Evolutionary conservation across 2,888 invertebrate species (phyloP).

Genomic region (Trypoxylon attenuatum): DNA sequence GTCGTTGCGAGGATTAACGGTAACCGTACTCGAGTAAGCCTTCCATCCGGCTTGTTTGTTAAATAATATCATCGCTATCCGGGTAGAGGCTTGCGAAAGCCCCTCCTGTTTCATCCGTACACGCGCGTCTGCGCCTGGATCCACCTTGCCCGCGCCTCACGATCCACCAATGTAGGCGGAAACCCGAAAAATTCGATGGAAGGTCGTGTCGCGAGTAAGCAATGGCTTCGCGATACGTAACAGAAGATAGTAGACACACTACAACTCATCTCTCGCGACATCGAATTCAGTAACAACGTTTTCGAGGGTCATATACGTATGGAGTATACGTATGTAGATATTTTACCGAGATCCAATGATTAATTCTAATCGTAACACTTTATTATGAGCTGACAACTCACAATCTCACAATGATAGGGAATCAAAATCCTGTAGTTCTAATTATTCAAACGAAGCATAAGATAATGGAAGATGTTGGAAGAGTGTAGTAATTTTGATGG

Average conservation of each 20-base stretch:
- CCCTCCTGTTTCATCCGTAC: constrained; percentile 26
- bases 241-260: not conserved
- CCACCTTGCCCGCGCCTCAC: not conserved
- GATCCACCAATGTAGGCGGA: not conserved
- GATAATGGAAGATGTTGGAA: no score
- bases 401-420: no score
- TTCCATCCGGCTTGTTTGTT: constrained; percentile 73
- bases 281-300: not conserved
- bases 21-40: constrained; percentile 69
- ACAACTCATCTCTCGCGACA: not conserved
- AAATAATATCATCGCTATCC: constrained; percentile 70
- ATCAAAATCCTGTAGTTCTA: no score
- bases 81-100: constrained; percentile 39
- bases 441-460: no score
- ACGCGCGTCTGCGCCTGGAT: not conserved
- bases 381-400: no score
- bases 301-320: no score
- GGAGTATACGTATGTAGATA: no score
- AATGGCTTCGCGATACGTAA: not conserved
- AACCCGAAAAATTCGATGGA: not conserved
- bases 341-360: no score
- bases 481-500: no score
- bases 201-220: not conserved
- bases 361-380: no score
- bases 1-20: constrained; percentile 63